These are phyloP conservation scores for Callipepla californica DNA, from an alignment of 2,113 vertebrate genomes.

Conservation along the genomic window DNA sequence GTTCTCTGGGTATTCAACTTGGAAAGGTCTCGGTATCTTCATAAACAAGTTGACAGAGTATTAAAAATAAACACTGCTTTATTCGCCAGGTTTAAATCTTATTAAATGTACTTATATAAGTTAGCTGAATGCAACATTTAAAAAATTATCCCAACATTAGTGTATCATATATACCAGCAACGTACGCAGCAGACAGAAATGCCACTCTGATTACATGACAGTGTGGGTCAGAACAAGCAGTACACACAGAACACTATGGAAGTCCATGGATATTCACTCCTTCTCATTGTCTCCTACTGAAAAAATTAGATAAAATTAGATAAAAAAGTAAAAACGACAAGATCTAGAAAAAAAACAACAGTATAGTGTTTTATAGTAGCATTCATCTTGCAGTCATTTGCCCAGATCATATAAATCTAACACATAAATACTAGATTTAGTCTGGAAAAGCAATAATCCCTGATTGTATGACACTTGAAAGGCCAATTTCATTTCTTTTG, in stretches of 20 bases:
- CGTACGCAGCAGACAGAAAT: neutral
- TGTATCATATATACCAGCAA: neutral
- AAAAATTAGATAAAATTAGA: neutral
- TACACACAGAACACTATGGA: neutral
- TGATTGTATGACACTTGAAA: neutral
- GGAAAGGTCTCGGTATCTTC: neutral
- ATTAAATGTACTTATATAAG: neutral
- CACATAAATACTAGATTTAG: neutral
- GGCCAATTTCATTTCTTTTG: neutral
- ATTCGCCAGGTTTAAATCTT: slow-evolving; percentile 36
- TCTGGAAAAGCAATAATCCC: neutral
- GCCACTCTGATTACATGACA: neutral
- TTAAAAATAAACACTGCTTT: slow-evolving; percentile 68
- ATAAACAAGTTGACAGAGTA: neutral
- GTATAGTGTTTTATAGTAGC: slow-evolving; percentile 13
- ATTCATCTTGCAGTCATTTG: slow-evolving; percentile 26
- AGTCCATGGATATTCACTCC: neutral
- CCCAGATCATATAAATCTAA: slow-evolving; percentile 9
- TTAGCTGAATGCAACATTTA: slow-evolving; percentile 1
- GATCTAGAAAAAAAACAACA: slow-evolving; percentile 19
- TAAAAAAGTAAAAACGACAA: slow-evolving; percentile 43
- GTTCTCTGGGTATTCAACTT: neutral
- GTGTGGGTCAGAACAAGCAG: neutral
- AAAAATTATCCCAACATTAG: slow-evolving; percentile 26
- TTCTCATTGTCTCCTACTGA: slow-evolving; percentile 1